Evolutionary conservation across 92 coral and sea anemone species (phyloP).

Genomic region (Bergia puertoricense): DNA sequence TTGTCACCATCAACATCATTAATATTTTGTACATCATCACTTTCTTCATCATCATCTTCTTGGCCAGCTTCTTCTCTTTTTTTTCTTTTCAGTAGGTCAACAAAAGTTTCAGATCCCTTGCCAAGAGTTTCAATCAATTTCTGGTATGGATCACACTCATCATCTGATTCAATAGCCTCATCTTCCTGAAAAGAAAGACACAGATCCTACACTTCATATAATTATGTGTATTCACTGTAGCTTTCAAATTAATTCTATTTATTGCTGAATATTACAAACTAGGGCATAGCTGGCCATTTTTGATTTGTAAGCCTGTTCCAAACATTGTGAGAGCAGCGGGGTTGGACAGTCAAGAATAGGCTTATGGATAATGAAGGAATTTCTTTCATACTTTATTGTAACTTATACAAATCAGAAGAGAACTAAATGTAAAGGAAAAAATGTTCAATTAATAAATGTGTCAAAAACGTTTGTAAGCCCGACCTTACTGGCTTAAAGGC

Average conservation of each 20-base stretch:
- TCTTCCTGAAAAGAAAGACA: constrained; percentile 17
- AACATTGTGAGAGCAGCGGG: too few relatives aligned
- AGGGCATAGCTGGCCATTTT: too few relatives aligned
- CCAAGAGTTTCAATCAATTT: constrained; percentile 75
- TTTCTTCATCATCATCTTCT: constrained; percentile 49
- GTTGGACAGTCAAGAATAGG: too few relatives aligned
- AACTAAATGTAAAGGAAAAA: too few relatives aligned
- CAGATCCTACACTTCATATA: background rate
- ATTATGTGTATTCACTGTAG: background rate
- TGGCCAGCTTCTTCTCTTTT: constrained; percentile 53
- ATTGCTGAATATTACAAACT: too few relatives aligned
- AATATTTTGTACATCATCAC: constrained; percentile 25
- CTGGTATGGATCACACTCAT: constrained; percentile 60
- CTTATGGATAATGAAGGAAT: too few relatives aligned
- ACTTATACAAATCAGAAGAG: too few relatives aligned
- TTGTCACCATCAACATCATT: background rate
- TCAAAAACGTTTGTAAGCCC: too few relatives aligned
- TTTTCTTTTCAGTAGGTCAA: constrained; percentile 29
- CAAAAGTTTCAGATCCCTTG: constrained; percentile 32
- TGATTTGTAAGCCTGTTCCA: too few relatives aligned
- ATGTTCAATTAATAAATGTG: too few relatives aligned
- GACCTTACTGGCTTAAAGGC: too few relatives aligned
- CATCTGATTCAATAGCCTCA: constrained; percentile 44
- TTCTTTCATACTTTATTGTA: too few relatives aligned
- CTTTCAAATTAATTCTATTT: background rate